Percentiles rank a stretch among this genome's conserved stretches.
Conservation (phyloP, 2,113 vertebrate species). For the Microcebus murinus region DNA sequence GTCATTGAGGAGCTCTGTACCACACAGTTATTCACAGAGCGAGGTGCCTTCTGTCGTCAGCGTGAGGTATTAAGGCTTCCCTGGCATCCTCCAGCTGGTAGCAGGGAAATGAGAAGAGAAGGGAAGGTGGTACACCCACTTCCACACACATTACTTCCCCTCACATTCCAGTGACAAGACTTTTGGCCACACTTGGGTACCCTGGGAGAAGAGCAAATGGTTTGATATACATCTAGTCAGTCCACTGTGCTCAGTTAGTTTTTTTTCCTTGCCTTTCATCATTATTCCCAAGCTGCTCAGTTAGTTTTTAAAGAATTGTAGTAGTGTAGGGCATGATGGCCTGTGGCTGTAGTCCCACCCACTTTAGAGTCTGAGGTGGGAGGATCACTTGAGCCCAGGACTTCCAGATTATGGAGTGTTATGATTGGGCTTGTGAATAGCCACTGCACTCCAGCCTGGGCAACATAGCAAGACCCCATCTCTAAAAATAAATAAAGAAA, state of each 20-base stretch:
- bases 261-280: too few relatives aligned
- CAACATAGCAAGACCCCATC: too few relatives aligned
- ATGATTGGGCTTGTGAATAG: too few relatives aligned
- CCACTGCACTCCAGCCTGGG: too few relatives aligned
- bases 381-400: too few relatives aligned
- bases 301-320: neutral
- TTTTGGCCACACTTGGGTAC: neutral
- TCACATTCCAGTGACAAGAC: neutral
- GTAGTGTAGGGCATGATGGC: too few relatives aligned
- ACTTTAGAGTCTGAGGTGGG: too few relatives aligned
- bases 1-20: neutral
- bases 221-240: neutral
- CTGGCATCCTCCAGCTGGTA: neutral
- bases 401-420: too few relatives aligned
- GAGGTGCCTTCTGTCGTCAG: accelerated
- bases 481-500: too few relatives aligned
- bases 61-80: neutral
- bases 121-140: neutral
- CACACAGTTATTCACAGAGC: accelerated
- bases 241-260: neutral
- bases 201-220: neutral
- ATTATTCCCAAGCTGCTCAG: too few relatives aligned
- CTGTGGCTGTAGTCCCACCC: too few relatives aligned
- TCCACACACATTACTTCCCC: neutral
- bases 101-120: too few relatives aligned